phyloP scores from a whole-genome alignment of 2,888 invertebrate genomes.

The Rotaria magnacalcarata region DNA sequence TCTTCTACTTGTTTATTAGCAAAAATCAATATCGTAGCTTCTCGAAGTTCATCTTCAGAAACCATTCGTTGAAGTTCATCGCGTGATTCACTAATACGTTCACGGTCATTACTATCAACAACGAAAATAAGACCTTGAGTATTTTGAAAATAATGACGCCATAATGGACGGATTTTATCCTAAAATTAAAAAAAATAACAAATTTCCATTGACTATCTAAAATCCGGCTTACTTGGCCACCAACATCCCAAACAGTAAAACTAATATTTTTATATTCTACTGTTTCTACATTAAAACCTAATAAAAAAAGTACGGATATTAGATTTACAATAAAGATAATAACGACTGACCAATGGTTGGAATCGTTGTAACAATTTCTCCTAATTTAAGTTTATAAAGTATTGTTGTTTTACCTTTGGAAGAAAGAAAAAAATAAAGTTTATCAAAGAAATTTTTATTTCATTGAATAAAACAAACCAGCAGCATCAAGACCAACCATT shows the following conservation, averaged over 20 bases:
- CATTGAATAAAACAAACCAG: not conserved
- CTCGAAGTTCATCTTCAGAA: constrained; percentile 96
- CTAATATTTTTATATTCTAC: constrained; percentile 99
- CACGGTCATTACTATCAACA: constrained; percentile 98
- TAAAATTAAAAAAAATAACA: not conserved
- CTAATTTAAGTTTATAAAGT: constrained; percentile 98
- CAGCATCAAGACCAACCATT: constrained; percentile 69
- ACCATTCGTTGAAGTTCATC: constrained; percentile 98
- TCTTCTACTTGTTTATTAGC: constrained; percentile 96
- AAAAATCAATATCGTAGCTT: constrained; percentile 96
- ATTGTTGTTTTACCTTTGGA: constrained; percentile 89
- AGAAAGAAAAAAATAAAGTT: not conserved
- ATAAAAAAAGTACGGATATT: no score
- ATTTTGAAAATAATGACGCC: constrained; percentile 98
- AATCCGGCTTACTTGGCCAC: constrained; percentile 69
- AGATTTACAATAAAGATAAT: no score
- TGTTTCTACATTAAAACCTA: constrained; percentile 95
- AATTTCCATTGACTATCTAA: no score
- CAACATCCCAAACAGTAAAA: constrained; percentile 99
- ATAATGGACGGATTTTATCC: constrained; percentile 74
- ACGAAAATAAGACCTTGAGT: constrained; percentile 84
- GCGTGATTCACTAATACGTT: constrained; percentile 94
- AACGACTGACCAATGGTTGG: constrained; percentile 89
- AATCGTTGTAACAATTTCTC: constrained; percentile 99
- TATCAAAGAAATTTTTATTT: not conserved